Percentiles rank a stretch among this genome's conserved stretches.
Conservation (phyloP, 2,888 invertebrate genomes). For the Lepidochrysops patricia region DNA sequence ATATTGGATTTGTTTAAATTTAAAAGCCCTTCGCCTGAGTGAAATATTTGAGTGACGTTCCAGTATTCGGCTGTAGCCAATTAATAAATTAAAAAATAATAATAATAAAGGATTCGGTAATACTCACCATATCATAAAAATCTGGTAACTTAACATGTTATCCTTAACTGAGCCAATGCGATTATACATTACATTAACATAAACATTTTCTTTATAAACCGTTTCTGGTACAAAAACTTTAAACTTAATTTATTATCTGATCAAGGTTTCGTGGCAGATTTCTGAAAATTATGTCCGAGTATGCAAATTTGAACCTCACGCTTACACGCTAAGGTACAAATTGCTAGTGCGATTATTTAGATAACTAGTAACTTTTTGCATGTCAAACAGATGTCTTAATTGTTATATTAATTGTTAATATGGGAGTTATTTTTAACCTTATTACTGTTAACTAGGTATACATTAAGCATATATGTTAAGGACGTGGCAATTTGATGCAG, state of each 20-base stretch:
- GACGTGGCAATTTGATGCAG: too few relatives aligned
- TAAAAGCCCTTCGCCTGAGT: too few relatives aligned
- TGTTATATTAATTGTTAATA: background rate
- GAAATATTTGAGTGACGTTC: too few relatives aligned
- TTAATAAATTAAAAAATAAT: too few relatives aligned
- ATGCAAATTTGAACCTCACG: background rate
- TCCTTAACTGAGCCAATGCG: background rate
- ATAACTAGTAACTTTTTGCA: background rate
- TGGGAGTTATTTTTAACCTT: background rate
- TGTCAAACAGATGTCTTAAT: background rate
- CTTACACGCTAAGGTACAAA: background rate
- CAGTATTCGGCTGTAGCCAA: too few relatives aligned
- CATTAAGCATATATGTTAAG: too few relatives aligned
- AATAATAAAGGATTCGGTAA: too few relatives aligned
- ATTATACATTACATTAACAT: background rate
- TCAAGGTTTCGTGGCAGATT: background rate
- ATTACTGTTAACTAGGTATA: too few relatives aligned
- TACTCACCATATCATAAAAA: background rate
- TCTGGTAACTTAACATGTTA: background rate
- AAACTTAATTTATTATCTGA: background rate
- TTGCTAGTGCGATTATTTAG: background rate
- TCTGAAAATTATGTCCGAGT: background rate
- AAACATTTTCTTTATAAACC: background rate
- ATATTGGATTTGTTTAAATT: too few relatives aligned
- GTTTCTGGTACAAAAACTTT: background rate